A percentile compares a stretch with the other conserved stretches of the same genome.
These are phyloP conservation scores for Phortica magna DNA, from an alignment of 2,888 invertebrate species.

Conservation along the genomic window DNA sequence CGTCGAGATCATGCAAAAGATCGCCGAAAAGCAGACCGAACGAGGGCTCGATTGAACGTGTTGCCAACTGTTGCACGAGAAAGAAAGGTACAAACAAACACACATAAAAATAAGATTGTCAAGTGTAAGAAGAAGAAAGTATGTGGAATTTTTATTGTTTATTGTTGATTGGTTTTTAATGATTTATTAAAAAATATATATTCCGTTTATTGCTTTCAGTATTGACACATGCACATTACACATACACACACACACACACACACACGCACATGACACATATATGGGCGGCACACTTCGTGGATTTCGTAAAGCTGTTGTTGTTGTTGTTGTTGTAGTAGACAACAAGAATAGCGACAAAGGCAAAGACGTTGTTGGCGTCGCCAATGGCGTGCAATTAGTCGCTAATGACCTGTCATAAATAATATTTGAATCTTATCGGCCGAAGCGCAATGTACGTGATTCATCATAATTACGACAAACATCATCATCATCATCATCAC, in stretches of 20 bases:
- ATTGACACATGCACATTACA: not conserved
- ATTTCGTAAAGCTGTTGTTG: not conserved
- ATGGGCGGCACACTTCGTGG: not conserved
- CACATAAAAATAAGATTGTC: not conserved
- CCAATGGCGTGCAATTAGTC: not conserved
- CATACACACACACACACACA: no score
- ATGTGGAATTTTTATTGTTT: not conserved
- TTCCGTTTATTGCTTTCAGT: not conserved
- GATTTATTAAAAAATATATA: not conserved
- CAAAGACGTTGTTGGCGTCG: not conserved
- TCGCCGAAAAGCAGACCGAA: slow-evolving; percentile 89
- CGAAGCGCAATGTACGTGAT: not conserved
- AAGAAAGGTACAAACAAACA: not conserved
- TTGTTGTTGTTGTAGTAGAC: not conserved
- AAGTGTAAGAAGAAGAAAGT: no score
- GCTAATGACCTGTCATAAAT: not conserved
- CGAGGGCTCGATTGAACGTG: slow-evolving; percentile 88
- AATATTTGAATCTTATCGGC: not conserved
- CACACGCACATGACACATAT: no score
- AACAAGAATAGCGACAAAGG: not conserved
- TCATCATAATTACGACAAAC: not conserved
- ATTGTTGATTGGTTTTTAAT: not conserved
- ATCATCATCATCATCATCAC: slow-evolving; percentile 6
- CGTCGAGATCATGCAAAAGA: slow-evolving; percentile 83
- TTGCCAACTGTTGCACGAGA: slow-evolving; percentile 82